These are phyloP conservation scores for Listrodromus nycthemerus DNA, from an alignment of 2,888 invertebrate genomes.

Conservation along the genomic window DNA sequence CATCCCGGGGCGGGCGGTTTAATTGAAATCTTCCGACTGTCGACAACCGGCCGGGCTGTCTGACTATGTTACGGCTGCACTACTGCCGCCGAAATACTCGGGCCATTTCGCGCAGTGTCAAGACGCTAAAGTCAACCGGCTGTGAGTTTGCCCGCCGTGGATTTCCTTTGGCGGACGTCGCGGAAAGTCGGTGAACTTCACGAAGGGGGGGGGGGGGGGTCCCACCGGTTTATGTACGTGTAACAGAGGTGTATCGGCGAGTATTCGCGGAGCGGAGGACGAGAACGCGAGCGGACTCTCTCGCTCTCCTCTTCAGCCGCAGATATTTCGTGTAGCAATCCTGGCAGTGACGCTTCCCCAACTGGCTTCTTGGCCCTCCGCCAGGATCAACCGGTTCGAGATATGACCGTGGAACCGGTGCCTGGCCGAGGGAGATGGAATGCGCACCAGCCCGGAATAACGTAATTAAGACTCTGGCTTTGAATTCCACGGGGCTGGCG, in stretches of 20 bases:
- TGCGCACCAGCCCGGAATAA: constrained; percentile 77
- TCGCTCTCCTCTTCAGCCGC: constrained; percentile 55
- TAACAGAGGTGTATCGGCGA: constrained; percentile 29
- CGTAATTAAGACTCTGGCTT: constrained; percentile 79
- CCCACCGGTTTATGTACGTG: neutral
- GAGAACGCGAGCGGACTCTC: constrained; percentile 36
- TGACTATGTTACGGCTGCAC: constrained; percentile 46
- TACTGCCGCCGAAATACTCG: constrained; percentile 21
- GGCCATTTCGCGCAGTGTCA: constrained; percentile 14
- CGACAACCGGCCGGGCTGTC: constrained; percentile 27
- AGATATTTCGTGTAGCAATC: constrained; percentile 65
- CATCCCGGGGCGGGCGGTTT: constrained; percentile 75
- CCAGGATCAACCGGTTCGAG: constrained; percentile 73
- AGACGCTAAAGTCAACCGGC: constrained; percentile 20
- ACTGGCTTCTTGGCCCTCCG: constrained; percentile 71
- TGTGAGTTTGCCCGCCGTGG: neutral
- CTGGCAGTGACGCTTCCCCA: constrained; percentile 74
- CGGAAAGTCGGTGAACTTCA: constrained; percentile 11
- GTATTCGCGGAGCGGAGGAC: neutral
- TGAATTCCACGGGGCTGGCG: constrained; percentile 65
- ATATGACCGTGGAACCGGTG: constrained; percentile 72
- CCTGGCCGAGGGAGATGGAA: constrained; percentile 55
- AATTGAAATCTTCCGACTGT: constrained; percentile 76
- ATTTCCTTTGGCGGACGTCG: neutral
- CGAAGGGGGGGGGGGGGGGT: too few species aligned